Conservation (phyloP, 1,140 invertebrate genomes). For the Melitaea cinxia region DNA sequence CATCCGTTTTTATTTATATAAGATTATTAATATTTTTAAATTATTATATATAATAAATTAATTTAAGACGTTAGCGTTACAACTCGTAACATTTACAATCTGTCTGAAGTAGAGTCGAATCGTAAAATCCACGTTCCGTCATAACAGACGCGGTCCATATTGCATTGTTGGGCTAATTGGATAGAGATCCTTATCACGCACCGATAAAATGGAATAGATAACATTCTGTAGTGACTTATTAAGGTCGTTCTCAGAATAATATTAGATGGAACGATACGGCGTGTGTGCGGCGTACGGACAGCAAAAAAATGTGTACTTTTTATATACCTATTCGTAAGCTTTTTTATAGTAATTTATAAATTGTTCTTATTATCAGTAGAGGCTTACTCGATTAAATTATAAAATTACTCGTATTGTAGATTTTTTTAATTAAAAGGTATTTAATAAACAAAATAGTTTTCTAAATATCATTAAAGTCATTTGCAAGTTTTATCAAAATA, state of each 20-base stretch:
- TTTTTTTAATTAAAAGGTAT: too few relatives aligned
- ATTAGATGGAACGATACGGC: slow-evolving; percentile 80
- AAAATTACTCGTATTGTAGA: too few relatives aligned
- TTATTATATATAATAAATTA: neutral
- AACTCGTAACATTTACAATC: neutral
- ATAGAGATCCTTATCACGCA: slow-evolving; percentile 77
- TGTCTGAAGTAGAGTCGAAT: neutral
- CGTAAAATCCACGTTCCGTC: slow-evolving; percentile 46
- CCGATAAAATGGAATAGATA: slow-evolving; percentile 82
- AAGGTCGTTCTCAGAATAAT: slow-evolving; percentile 83
- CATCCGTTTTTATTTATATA: too few relatives aligned
- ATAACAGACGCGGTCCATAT: slow-evolving; percentile 78
- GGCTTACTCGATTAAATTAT: too few relatives aligned
- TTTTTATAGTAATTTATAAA: too few relatives aligned
- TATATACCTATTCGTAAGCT: neutral
- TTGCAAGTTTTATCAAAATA: too few relatives aligned
- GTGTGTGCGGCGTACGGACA: slow-evolving; percentile 58
- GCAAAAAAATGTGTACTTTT: slow-evolving; percentile 49
- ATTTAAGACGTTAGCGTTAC: slow-evolving; percentile 1
- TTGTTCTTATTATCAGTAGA: too few relatives aligned
- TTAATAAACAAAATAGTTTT: too few relatives aligned
- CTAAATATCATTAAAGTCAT: too few relatives aligned
- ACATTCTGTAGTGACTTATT: slow-evolving; percentile 83
- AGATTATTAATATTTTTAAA: too few relatives aligned
- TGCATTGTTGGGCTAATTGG: slow-evolving; percentile 81